phyloP scores from a whole-genome alignment of 2,797 vertebrate genomes.

The Sebastiscus tertius region DNA sequence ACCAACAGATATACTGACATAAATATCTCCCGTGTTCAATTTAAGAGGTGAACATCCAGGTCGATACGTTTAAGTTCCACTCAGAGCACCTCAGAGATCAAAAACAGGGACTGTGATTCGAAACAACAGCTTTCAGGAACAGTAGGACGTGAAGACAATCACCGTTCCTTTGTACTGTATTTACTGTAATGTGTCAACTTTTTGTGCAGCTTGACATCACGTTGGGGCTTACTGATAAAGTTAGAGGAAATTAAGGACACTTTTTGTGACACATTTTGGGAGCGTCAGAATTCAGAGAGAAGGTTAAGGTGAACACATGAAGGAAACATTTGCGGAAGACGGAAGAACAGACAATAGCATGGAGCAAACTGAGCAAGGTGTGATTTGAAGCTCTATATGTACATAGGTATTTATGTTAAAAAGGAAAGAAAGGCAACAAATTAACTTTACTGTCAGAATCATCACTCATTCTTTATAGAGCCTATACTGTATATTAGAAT shows the following conservation, averaged over 20 bases:
- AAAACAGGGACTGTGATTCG: conserved; percentile 15
- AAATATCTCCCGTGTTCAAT: background rate
- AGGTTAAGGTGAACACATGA: background rate
- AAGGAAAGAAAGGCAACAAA: conserved; percentile 13
- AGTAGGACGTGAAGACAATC: background rate
- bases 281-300: background rate
- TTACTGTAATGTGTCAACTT: conserved; percentile 15
- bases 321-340: background rate
- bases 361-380: background rate
- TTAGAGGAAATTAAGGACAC: background rate
- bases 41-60: background rate
- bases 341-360: background rate
- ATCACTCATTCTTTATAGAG: conserved; percentile 18
- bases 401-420: conserved; percentile 47
- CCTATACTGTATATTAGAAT: conserved; percentile 25
- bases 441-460: conserved; percentile 25
- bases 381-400: conserved; percentile 31
- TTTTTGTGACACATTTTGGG: background rate
- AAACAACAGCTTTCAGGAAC: background rate
- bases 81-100: background rate
- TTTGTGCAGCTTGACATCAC: conserved; percentile 15
- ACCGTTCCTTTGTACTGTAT: conserved; percentile 34
- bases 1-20: background rate
- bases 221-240: background rate
- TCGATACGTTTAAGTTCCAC: background rate